These are phyloP conservation scores for Macrostomum lignano DNA, from an alignment of 1,140 invertebrate genomes.

Conservation along the genomic window DNA sequence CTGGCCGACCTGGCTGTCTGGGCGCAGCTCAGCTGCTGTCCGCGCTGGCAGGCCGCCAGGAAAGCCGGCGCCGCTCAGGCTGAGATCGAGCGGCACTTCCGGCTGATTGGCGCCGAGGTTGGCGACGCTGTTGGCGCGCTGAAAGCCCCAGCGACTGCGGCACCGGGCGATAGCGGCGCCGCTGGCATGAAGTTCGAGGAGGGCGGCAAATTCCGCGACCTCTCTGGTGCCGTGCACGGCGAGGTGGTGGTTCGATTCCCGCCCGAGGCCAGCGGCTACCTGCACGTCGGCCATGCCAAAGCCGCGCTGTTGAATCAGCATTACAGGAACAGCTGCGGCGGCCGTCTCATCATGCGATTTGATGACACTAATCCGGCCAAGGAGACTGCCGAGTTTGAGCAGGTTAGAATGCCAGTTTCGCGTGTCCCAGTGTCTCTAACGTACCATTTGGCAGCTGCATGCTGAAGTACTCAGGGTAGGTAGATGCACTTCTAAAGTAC, in stretches of 20 bases:
- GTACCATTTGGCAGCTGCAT: conserved; percentile 2
- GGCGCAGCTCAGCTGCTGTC: no score
- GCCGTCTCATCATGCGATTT: conserved; percentile 85
- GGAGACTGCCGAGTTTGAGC: conserved; percentile 87
- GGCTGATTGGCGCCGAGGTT: no score
- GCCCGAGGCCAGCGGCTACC: conserved; percentile 70
- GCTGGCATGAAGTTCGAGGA: conserved; percentile 21
- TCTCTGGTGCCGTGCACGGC: conserved; percentile 75
- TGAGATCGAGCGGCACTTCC: no score
- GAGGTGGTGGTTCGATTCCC: conserved; percentile 81
- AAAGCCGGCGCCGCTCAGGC: no score
- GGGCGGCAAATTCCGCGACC: conserved; percentile 80
- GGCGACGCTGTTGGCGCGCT: no score
- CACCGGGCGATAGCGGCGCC: no score
- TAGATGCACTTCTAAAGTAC: neutral
- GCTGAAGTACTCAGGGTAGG: neutral
- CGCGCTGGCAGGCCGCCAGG: no score
- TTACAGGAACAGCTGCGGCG: conserved; percentile 69
- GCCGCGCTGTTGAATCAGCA: conserved; percentile 89
- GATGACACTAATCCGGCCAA: conserved; percentile 99
- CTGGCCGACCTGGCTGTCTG: no score
- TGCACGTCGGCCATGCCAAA: conserved; percentile 97
- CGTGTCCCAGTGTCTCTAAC: no score
- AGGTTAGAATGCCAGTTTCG: no score
- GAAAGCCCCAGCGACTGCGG: no score